Evolutionary conservation across 2,113 vertebrate species (phyloP).

Genomic region (Columba janthina): DNA sequence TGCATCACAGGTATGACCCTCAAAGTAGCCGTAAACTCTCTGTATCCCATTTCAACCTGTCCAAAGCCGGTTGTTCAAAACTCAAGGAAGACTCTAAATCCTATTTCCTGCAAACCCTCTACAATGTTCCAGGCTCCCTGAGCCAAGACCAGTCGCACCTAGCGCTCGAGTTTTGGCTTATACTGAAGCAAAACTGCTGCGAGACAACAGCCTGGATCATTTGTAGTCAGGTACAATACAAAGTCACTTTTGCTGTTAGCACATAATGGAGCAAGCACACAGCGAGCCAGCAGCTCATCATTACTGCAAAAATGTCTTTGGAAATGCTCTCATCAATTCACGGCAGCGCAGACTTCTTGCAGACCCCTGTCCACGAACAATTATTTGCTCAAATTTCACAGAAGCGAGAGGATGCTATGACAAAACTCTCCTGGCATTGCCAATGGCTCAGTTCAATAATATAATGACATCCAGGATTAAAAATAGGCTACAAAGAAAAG

Average conservation of each 20-base stretch:
- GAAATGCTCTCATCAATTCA: conserved; percentile 51
- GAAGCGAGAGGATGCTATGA: conserved; percentile 61
- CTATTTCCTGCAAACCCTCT: not conserved
- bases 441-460: conserved; percentile 61
- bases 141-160: not conserved
- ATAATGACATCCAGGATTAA: conserved; percentile 63
- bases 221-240: not conserved
- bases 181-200: not conserved
- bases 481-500: conserved; percentile 45
- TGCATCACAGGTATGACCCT: not conserved
- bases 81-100: not conserved
- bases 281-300: conserved; percentile 27
- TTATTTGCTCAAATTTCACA: conserved; percentile 72
- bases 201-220: not conserved
- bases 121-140: not conserved
- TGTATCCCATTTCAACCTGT: not conserved
- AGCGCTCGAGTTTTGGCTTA: not conserved
- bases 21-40: not conserved
- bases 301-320: conserved; percentile 54
- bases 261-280: not conserved
- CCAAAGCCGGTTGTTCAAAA: not conserved
- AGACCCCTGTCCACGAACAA: conserved; percentile 57
- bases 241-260: conserved; percentile 36
- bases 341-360: conserved; percentile 50
- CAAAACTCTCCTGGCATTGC: conserved; percentile 64